A percentile compares a stretch with the other conserved stretches of the same genome.
Evolutionary conservation across 2,888 invertebrate species (phyloP).

Genomic region (Epinotia ramella): DNA sequence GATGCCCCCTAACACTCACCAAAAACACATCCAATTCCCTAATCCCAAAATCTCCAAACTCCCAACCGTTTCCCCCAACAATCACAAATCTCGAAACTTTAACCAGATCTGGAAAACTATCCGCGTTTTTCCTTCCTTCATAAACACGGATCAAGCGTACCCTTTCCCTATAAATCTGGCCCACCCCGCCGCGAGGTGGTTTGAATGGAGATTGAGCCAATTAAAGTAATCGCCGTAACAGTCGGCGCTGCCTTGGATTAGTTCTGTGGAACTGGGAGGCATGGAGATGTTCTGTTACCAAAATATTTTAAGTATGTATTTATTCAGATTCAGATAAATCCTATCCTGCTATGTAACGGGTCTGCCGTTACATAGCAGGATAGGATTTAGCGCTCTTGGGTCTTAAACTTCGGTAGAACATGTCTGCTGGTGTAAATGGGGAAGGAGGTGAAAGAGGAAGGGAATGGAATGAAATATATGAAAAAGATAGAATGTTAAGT

Average conservation of each 20-base stretch:
- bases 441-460: no score
- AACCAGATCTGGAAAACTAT: slow-evolving; percentile 25
- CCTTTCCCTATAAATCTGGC: slow-evolving; percentile 83
- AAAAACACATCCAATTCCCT: background rate
- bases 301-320: background rate
- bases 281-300: slow-evolving; percentile 57
- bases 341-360: no score
- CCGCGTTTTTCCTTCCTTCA: slow-evolving; percentile 80
- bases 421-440: no score
- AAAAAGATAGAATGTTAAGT: no score
- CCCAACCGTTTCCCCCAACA: slow-evolving; percentile 1
- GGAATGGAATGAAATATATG: no score
- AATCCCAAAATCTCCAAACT: background rate
- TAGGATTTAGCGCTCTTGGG: no score
- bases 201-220: slow-evolving; percentile 88
- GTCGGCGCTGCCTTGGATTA: slow-evolving; percentile 89
- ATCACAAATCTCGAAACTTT: slow-evolving; percentile 17
- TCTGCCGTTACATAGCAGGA: no score
- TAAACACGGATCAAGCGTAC: slow-evolving; percentile 84
- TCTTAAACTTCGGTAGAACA: no score
- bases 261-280: slow-evolving; percentile 68
- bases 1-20: no score
- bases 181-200: slow-evolving; percentile 76
- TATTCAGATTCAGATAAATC: no score
- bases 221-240: slow-evolving; percentile 90